Percentiles rank a stretch among this genome's conserved stretches.
phyloP scores from a whole-genome alignment of 2,797 vertebrate species.

The Heterohyrax brucei region DNA sequence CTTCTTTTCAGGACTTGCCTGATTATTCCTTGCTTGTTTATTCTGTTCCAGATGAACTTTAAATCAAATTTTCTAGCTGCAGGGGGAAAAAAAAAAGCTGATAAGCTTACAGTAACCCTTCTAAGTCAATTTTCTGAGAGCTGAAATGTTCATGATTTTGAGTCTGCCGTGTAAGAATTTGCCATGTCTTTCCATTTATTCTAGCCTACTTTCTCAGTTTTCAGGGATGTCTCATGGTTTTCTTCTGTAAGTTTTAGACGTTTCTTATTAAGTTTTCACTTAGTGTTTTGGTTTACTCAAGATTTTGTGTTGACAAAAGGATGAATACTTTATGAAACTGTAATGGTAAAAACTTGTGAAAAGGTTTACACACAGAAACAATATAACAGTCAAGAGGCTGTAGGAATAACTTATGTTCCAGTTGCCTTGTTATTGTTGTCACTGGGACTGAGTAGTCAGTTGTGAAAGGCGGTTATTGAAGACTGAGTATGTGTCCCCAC shows the following conservation, averaged over 20 bases:
- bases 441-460: no score
- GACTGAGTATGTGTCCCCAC: no score
- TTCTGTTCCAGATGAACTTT: slow-evolving; percentile 17
- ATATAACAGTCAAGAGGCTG: no score
- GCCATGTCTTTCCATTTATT: neutral
- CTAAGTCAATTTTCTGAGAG: neutral
- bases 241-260: neutral
- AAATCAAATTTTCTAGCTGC: neutral
- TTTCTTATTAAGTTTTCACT: neutral
- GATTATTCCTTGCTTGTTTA: neutral
- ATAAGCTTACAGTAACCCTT: neutral
- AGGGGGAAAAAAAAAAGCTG: neutral
- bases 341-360: no score
- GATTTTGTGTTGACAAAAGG: neutral
- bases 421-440: no score
- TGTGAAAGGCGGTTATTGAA: no score
- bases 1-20: neutral
- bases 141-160: neutral
- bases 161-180: neutral
- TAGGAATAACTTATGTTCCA: no score
- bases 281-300: slow-evolving; percentile 30
- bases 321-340: no score
- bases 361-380: no score
- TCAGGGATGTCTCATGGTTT: neutral
- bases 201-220: neutral